Evolutionary conservation across 1,140 invertebrate genomes (phyloP).

Genomic region (Zaprionus camerounensis): DNA sequence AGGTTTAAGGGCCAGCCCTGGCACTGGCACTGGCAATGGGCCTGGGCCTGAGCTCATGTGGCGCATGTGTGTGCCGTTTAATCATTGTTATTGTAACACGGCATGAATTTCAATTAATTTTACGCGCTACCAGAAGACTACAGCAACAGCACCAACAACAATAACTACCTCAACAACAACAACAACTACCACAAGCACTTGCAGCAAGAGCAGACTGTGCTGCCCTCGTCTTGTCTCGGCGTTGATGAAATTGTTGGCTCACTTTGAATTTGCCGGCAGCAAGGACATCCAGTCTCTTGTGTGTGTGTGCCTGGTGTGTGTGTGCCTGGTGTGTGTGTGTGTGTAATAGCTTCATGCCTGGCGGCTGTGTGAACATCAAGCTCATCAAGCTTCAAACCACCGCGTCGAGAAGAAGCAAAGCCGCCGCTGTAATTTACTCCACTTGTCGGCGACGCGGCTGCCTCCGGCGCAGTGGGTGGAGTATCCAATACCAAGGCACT

Average conservation of each 20-base stretch:
- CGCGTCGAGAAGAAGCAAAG: constrained; percentile 3
- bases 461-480: constrained; percentile 52
- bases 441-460: constrained; percentile 41
- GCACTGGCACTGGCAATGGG: constrained; percentile 22
- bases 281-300: constrained; percentile 62
- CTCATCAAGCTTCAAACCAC: constrained; percentile 60
- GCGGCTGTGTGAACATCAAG: constrained; percentile 83
- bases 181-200: not conserved
- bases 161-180: constrained; percentile 4
- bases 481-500: constrained; percentile 12
- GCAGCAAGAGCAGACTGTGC: constrained; percentile 17
- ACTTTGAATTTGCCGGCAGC: constrained; percentile 82
- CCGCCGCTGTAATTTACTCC: constrained; percentile 54
- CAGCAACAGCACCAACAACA: no score
- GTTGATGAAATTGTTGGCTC: constrained; percentile 82
- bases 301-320: constrained; percentile 14
- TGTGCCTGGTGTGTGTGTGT: constrained; percentile 38
- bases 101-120: constrained; percentile 83
- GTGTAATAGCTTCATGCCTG: constrained; percentile 82
- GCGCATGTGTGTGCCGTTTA: constrained; percentile 72
- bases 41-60: constrained; percentile 26
- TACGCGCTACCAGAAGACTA: constrained; percentile 69
- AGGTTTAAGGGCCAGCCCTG: constrained; percentile 54
- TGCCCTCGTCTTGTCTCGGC: constrained; percentile 63
- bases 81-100: constrained; percentile 82